phyloP scores from a whole-genome alignment of 2,797 vertebrate species.

The Syndactyla subalaris region DNA sequence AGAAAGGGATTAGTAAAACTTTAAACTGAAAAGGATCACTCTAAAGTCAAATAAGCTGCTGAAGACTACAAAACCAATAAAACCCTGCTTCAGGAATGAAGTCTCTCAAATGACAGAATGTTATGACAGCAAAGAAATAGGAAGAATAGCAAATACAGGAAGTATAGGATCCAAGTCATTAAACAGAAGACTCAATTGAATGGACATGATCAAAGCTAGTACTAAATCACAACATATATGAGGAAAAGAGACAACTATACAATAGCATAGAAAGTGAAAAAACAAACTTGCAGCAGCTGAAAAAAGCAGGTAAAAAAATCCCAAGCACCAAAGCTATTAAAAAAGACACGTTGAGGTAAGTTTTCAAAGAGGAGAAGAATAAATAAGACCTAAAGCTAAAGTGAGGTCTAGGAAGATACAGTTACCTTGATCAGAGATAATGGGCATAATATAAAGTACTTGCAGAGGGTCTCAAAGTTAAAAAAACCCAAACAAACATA shows the following conservation, averaged over 20 bases:
- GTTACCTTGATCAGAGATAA: not conserved
- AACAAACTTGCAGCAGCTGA: not conserved
- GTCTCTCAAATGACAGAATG: not conserved
- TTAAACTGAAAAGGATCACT: not conserved
- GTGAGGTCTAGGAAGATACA: not conserved
- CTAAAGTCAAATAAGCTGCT: not conserved
- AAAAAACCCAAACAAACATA: not conserved
- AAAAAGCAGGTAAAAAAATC: not conserved
- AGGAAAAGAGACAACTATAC: not conserved
- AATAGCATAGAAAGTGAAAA: not conserved
- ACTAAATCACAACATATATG: not conserved
- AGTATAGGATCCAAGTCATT: not conserved
- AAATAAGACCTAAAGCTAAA: not conserved
- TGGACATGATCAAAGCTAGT: conserved; percentile 13
- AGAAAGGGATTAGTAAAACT: not conserved
- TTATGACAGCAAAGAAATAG: not conserved
- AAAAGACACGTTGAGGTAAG: not conserved
- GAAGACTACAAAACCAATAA: not conserved
- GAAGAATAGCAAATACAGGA: not conserved
- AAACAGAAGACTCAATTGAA: not conserved
- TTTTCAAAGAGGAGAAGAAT: not conserved
- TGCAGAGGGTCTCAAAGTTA: not conserved
- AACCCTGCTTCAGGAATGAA: not conserved
- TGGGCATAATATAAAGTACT: not conserved
- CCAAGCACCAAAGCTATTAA: not conserved